phyloP scores from a whole-genome alignment of 1,140 invertebrate species.

The Lepidostoma basale region DNA sequence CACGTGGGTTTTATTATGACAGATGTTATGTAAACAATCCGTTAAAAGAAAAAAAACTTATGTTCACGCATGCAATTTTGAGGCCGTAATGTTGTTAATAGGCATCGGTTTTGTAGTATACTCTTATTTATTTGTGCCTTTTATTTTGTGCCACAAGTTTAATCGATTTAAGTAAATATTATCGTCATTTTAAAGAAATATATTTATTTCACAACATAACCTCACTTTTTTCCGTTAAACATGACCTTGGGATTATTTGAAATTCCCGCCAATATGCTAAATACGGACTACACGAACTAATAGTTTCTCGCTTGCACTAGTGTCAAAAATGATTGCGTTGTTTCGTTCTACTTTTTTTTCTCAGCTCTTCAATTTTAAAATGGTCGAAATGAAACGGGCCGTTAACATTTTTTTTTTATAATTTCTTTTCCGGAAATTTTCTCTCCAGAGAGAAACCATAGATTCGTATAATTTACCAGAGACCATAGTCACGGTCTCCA shows the following conservation, averaged over 20 bases:
- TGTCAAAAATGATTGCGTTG: not conserved
- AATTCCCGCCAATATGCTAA: slow-evolving; percentile 16
- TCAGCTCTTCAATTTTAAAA: not conserved
- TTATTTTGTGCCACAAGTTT: too few relatives aligned
- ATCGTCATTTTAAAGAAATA: too few relatives aligned
- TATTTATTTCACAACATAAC: slow-evolving; percentile 26
- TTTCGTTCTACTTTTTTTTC: not conserved
- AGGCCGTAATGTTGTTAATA: not conserved
- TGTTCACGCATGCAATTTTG: slow-evolving; percentile 33
- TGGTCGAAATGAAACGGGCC: not conserved
- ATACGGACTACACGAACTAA: not conserved
- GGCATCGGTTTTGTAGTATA: too few relatives aligned
- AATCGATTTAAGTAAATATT: not conserved
- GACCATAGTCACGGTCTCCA: too few relatives aligned
- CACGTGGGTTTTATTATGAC: slow-evolving; percentile 37
- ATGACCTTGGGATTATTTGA: slow-evolving; percentile 27
- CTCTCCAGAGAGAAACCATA: not conserved
- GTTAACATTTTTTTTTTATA: slow-evolving; percentile 17
- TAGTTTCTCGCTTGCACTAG: slow-evolving; percentile 10
- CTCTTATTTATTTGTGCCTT: too few relatives aligned
- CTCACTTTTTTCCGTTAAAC: slow-evolving; percentile 27
- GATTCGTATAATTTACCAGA: not conserved
- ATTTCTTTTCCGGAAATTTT: slow-evolving; percentile 6
- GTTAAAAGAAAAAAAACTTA: slow-evolving; percentile 32
- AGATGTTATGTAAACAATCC: slow-evolving; percentile 37